Conservation (phyloP, 2,113 vertebrate species). For the Xyliphius kryptos region DNA sequence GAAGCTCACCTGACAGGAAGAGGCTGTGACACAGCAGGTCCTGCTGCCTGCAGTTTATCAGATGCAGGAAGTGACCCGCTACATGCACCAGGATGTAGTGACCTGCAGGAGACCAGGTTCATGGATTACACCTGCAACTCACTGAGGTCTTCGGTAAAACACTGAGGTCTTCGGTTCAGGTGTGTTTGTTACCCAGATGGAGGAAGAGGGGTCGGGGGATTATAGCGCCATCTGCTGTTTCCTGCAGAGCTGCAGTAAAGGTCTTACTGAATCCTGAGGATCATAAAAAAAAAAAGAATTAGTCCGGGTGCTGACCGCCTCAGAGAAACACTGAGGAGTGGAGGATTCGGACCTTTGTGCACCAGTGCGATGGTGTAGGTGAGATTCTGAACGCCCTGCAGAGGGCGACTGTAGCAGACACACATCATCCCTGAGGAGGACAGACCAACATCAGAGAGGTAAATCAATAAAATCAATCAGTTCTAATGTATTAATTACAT, state of each 20-base stretch:
- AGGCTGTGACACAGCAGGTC: constrained; percentile 83
- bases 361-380: constrained; percentile 76
- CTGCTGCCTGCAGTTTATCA: constrained; percentile 84
- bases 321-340: too few relatives aligned
- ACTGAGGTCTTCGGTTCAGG: too few relatives aligned
- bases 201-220: constrained; percentile 73
- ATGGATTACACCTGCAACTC: too few relatives aligned
- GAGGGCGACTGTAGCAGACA: constrained; percentile 73
- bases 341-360: constrained; percentile 71
- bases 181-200: constrained; percentile 67
- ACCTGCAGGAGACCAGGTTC: constrained; percentile 62
- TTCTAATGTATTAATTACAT: background rate
- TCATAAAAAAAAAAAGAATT: background rate
- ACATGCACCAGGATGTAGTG: constrained; percentile 82
- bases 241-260: constrained; percentile 68
- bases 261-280: constrained; percentile 79
- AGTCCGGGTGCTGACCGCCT: too few relatives aligned
- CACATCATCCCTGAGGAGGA: constrained; percentile 76
- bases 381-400: constrained; percentile 57
- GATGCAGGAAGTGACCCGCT: constrained; percentile 80
- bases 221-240: constrained; percentile 41
- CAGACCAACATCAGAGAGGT: background rate
- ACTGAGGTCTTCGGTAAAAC: too few relatives aligned
- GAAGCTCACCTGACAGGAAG: constrained; percentile 76
- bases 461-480: background rate